These are phyloP conservation scores for Microctenopoma stevenorrisi DNA, from an alignment of 2,797 vertebrate genomes.

Conservation along the genomic window DNA sequence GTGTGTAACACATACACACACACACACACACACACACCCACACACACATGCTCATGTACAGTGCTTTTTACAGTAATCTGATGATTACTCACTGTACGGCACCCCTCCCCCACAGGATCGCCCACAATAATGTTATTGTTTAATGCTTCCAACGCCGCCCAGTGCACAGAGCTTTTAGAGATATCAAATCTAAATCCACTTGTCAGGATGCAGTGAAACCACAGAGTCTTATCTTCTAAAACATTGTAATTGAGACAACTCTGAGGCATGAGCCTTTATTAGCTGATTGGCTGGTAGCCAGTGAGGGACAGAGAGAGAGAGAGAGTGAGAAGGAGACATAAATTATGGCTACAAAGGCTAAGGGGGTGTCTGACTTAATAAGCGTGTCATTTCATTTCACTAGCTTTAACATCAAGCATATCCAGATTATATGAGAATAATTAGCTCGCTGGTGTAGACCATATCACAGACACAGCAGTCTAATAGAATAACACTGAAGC, in stretches of 20 bases:
- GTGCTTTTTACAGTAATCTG: constrained; percentile 34
- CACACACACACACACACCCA: constrained; percentile 2
- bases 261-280: constrained; percentile 64
- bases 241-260: constrained; percentile 68
- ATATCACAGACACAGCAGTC: constrained; percentile 11
- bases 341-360: constrained; percentile 55
- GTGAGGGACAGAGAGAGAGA: constrained; percentile 12
- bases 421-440: constrained; percentile 64
- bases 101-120: constrained; percentile 21
- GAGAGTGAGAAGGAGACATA: constrained; percentile 1
- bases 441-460: constrained; percentile 37
- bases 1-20: constrained; percentile 1
- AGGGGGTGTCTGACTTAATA: constrained; percentile 58
- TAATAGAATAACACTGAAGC: constrained; percentile 25
- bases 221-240: constrained; percentile 53
- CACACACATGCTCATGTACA: not conserved
- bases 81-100: constrained; percentile 29
- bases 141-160: constrained; percentile 21
- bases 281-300: constrained; percentile 66
- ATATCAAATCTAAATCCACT: constrained; percentile 59
- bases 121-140: constrained; percentile 37
- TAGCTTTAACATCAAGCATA: constrained; percentile 61
- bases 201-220: constrained; percentile 51
- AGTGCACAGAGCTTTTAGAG: constrained; percentile 39
- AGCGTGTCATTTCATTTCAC: constrained; percentile 74